A percentile compares a stretch with the other conserved stretches of the same genome.
phyloP scores from a whole-genome alignment of 35 echinoderm and acorn worm genomes.

The Apostichopus japonicus region DNA sequence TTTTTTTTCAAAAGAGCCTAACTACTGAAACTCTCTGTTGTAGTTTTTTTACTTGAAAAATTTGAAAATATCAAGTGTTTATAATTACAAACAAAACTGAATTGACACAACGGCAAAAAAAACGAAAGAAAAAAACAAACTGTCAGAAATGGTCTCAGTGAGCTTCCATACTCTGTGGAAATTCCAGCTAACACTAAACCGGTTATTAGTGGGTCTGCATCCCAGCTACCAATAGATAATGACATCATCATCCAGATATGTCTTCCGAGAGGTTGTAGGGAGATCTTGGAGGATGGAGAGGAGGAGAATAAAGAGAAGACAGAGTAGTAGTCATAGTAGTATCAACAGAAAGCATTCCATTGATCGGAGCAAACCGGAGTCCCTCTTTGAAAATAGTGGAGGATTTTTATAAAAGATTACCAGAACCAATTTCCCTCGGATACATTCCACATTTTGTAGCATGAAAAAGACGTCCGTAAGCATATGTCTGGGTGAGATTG shows the following conservation, averaged over 20 bases:
- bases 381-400: background rate
- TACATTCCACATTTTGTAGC: background rate
- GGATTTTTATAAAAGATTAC: background rate
- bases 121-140: too few relatives aligned
- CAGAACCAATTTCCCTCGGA: background rate
- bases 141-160: background rate
- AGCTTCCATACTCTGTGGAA: background rate
- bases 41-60: too few relatives aligned
- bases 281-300: background rate
- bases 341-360: background rate
- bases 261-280: background rate
- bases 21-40: too few relatives aligned
- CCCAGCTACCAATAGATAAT: background rate
- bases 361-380: background rate
- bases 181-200: background rate
- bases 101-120: too few relatives aligned
- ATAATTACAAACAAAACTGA: too few relatives aligned
- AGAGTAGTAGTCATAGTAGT: background rate
- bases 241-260: background rate
- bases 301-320: background rate
- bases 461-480: background rate
- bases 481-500: background rate
- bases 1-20: too few relatives aligned
- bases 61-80: too few relatives aligned
- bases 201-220: background rate